A percentile compares a stretch with the other conserved stretches of the same genome.
Conservation (phyloP, 2,888 invertebrate genomes). For the Brachypalpus laphriformis region DNA sequence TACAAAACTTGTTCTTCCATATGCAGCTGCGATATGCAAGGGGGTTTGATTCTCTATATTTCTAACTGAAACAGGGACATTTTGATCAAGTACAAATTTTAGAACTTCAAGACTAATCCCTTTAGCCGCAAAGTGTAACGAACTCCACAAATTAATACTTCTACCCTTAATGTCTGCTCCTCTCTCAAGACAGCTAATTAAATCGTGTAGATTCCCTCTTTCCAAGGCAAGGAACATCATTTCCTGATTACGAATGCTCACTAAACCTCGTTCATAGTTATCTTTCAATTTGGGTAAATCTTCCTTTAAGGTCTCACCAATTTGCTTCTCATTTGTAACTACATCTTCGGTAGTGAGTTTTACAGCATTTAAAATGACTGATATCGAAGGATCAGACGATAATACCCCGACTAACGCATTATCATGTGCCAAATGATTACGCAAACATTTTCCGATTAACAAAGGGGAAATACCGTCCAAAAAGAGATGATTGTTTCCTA, state of each 20-base stretch:
- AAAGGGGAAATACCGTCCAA: slow-evolving; percentile 70
- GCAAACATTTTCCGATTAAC: slow-evolving; percentile 74
- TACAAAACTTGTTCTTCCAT: slow-evolving; percentile 14
- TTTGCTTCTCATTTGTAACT: background rate
- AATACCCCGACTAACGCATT: slow-evolving; percentile 63
- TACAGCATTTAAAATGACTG: slow-evolving; percentile 37
- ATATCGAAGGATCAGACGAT: slow-evolving; percentile 51
- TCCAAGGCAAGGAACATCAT: slow-evolving; percentile 13
- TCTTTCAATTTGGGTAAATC: background rate
- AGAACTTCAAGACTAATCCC: slow-evolving; percentile 42
- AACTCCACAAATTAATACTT: background rate
- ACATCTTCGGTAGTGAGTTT: background rate
- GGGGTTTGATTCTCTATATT: background rate
- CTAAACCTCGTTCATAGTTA: background rate
- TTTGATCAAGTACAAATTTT: slow-evolving; percentile 2
- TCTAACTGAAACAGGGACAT: background rate
- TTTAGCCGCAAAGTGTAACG: slow-evolving; percentile 52
- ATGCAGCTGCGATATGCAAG: slow-evolving; percentile 19
- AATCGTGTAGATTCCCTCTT: slow-evolving; percentile 9
- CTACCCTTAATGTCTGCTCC: slow-evolving; percentile 52
- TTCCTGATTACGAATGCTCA: background rate
- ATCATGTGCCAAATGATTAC: slow-evolving; percentile 75
- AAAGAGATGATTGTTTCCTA: slow-evolving; percentile 40
- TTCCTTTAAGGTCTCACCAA: background rate
- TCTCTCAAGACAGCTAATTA: background rate